A percentile compares a stretch with the other conserved stretches of the same genome.
Conservation (phyloP, 2,113 vertebrate species). For the Boleophthalmus pectinirostris region DNA sequence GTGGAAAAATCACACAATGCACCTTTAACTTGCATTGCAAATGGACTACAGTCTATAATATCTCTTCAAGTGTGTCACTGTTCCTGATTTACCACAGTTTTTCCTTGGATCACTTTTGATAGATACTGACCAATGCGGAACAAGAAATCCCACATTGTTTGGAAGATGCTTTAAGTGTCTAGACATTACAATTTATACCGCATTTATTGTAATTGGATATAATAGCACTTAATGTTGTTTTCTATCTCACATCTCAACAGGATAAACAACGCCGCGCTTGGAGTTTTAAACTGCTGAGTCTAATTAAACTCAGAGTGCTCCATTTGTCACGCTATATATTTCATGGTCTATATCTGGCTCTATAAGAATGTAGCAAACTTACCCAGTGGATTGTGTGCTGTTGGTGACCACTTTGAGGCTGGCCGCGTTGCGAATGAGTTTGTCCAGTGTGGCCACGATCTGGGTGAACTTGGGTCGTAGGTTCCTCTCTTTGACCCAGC, state of each 20-base stretch:
- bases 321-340: neutral
- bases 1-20: too few species aligned
- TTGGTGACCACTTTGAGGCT: conserved; percentile 96
- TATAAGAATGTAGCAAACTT: conserved; percentile 50
- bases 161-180: neutral
- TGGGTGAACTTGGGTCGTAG: conserved; percentile 96
- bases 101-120: neutral
- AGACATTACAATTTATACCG: conserved; percentile 8
- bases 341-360: neutral
- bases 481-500: conserved; percentile 98
- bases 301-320: neutral
- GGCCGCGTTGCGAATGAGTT: conserved; percentile 97
- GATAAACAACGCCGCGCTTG: conserved; percentile 2
- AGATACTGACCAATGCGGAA: neutral
- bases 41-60: too few species aligned
- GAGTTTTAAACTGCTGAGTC: conserved; percentile 8
- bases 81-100: neutral
- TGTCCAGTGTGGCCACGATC: conserved; percentile 97
- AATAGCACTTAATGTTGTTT: conserved; percentile 24
- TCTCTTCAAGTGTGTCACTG: too few species aligned
- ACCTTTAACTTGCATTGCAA: too few species aligned
- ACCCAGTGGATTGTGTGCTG: conserved; percentile 92
- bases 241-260: conserved; percentile 15
- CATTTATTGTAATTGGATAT: conserved; percentile 7
- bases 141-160: neutral